Conservation (phyloP, 2,113 vertebrate species). For the Oryzias javanicus region DNA sequence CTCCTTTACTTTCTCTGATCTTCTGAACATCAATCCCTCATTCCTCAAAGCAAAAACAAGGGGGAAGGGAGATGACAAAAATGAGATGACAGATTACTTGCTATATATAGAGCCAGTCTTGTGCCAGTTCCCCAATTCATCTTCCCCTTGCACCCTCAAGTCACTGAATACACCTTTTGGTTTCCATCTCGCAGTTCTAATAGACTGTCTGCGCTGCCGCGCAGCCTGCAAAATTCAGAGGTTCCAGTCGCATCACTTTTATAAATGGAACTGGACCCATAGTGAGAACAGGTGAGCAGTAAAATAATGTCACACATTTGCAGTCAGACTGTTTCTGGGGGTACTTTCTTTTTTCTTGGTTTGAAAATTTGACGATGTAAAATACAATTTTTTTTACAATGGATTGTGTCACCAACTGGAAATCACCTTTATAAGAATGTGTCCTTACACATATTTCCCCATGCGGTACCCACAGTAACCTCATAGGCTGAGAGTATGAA, state of each 20-base stretch:
- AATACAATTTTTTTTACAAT: not conserved
- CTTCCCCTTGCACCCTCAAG: conserved; percentile 45
- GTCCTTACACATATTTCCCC: not conserved
- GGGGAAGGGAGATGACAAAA: conserved; percentile 61
- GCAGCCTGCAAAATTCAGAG: conserved; percentile 18
- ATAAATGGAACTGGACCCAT: conserved; percentile 5
- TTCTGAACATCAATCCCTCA: conserved; percentile 66
- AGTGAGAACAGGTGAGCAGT: not conserved
- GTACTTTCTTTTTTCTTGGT: not conserved
- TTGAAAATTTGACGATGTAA: not conserved
- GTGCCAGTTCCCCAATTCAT: conserved; percentile 58
- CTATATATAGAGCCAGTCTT: conserved; percentile 67
- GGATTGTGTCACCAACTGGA: no score
- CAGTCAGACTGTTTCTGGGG: not conserved
- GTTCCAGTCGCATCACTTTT: conserved; percentile 12
- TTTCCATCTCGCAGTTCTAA: conserved; percentile 55
- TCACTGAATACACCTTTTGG: conserved; percentile 63
- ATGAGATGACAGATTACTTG: conserved; percentile 70
- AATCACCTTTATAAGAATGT: not conserved
- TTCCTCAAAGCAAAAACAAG: conserved; percentile 62
- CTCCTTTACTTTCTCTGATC: conserved; percentile 58
- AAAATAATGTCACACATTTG: not conserved
- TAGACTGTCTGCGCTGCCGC: conserved; percentile 29
- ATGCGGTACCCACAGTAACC: conserved; percentile 1
- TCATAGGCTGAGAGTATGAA: conserved; percentile 18